Evolutionary conservation across 2,113 vertebrate species (phyloP).

Genomic region (Xiphophorus maculatus): DNA sequence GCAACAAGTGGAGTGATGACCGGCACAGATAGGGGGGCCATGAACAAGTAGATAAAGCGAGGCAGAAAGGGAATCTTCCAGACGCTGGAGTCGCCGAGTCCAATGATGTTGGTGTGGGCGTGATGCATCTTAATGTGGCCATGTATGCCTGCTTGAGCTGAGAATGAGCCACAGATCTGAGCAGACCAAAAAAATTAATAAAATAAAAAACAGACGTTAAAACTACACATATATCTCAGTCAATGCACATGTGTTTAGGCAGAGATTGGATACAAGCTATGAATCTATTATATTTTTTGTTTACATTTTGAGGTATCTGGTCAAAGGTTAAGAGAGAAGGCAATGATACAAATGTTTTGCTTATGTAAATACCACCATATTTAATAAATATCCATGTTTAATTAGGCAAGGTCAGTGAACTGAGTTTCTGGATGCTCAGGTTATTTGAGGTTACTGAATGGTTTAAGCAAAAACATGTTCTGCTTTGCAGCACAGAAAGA

Average conservation of each 20-base stretch:
- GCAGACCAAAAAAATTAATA: background rate
- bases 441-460: background rate
- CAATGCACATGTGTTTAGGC: accelerated
- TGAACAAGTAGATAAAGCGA: constrained; percentile 87
- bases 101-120: constrained; percentile 89
- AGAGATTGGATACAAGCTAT: background rate
- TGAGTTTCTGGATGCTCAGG: background rate
- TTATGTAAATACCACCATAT: no score
- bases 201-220: background rate
- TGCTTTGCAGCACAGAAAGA: background rate
- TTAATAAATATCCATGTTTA: no score
- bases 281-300: background rate
- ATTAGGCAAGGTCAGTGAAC: background rate
- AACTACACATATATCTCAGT: background rate
- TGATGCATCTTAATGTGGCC: constrained; percentile 93
- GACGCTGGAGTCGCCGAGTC: constrained; percentile 91
- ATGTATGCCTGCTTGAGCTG: constrained; percentile 75
- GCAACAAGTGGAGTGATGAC: constrained; percentile 88
- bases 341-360: background rate
- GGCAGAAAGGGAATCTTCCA: constrained; percentile 89
- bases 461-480: background rate
- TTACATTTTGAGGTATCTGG: background rate
- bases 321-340: background rate
- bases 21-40: constrained; percentile 85
- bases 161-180: constrained; percentile 90